Evolutionary conservation across 2,888 invertebrate genomes (phyloP).

Genomic region (Megamerina dolium): DNA sequence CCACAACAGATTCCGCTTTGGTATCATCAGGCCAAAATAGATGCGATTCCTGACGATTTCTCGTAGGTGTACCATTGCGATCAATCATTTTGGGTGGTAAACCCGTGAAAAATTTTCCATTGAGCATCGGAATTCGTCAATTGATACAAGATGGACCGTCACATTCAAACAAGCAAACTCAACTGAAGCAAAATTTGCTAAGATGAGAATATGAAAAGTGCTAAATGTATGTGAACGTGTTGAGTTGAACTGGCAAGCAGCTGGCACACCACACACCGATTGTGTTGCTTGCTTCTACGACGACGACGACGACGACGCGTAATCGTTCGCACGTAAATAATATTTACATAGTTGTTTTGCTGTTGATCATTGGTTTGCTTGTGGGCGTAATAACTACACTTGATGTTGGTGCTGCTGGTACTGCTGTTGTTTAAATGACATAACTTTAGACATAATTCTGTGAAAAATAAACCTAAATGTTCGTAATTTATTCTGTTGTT

Average conservation of each 20-base stretch:
- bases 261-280: too few relatives aligned
- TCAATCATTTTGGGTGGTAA: slow-evolving; percentile 47
- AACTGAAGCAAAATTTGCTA: slow-evolving; percentile 13
- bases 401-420: neutral
- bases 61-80: slow-evolving; percentile 24
- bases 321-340: too few relatives aligned
- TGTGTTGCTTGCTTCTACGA: too few relatives aligned
- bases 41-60: slow-evolving; percentile 44
- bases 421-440: slow-evolving; percentile 8
- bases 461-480: slow-evolving; percentile 8
- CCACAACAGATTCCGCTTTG: slow-evolving; percentile 32
- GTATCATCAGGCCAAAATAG: slow-evolving; percentile 49
- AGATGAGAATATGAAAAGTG: slow-evolving; percentile 12
- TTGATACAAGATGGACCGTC: slow-evolving; percentile 13
- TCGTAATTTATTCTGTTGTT: slow-evolving; percentile 3
- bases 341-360: too few relatives aligned
- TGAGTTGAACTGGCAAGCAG: too few relatives aligned
- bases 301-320: too few relatives aligned
- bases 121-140: slow-evolving; percentile 34
- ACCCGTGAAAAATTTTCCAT: slow-evolving; percentile 49
- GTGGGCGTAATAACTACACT: slow-evolving; percentile 5
- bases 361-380: too few relatives aligned
- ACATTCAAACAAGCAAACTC: slow-evolving; percentile 8
- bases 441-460: slow-evolving; percentile 7
- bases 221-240: too few relatives aligned